Evolutionary conservation across 2,888 invertebrate genomes (phyloP).

Genomic region (Megamerina dolium): DNA sequence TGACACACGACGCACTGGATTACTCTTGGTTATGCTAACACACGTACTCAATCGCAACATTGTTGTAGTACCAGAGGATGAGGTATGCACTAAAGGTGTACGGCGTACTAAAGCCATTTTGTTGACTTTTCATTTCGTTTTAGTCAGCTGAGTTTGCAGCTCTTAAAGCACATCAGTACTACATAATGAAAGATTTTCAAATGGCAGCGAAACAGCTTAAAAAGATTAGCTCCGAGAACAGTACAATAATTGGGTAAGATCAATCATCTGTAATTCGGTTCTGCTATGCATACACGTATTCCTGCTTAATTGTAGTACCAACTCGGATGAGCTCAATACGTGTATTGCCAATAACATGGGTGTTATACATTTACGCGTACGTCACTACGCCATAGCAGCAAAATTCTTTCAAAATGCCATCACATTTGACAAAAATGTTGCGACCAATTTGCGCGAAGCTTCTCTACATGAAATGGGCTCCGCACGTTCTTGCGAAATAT

Average conservation of each 20-base stretch:
- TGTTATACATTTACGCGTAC: conserved; percentile 47
- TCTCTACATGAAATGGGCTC: conserved; percentile 42
- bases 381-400: conserved; percentile 48
- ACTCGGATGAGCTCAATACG: conserved; percentile 38
- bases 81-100: conserved; percentile 23
- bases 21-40: conserved; percentile 38
- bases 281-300: no score
- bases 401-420: conserved; percentile 49
- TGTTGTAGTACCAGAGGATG: conserved; percentile 42
- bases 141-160: conserved; percentile 40
- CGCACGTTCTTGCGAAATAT: conserved; percentile 45
- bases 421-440: conserved; percentile 42
- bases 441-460: conserved; percentile 31
- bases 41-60: conserved; percentile 41
- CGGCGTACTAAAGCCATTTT: no score
- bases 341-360: conserved; percentile 50
- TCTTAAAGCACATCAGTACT: conserved; percentile 48
- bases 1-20: no score
- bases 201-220: conserved; percentile 49
- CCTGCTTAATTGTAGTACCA: neutral
- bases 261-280: no score
- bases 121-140: neutral
- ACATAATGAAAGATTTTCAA: conserved; percentile 49
- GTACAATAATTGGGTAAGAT: neutral
- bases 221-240: conserved; percentile 34